Base-by-base conservation (phyloP, 2,113 vertebrate genomes). In the Aspiorhynchus laticeps region DNA sequence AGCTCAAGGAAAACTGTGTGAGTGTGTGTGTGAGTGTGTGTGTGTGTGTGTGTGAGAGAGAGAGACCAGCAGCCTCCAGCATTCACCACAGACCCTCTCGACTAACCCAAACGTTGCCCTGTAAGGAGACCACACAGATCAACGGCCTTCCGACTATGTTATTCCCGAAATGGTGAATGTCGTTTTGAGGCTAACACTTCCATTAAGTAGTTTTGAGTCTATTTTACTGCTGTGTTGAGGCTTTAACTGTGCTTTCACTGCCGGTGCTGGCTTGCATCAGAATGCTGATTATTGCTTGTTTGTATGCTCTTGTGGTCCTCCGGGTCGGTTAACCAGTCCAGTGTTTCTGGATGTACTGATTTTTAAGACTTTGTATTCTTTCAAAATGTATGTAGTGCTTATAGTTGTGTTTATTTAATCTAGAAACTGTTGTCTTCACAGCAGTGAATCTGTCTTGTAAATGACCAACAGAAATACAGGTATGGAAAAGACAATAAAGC, bases 41-140 rank as follows among this genome's bases (percentile, higher is more conserved):
- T 7, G 48, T 48, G 46, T 48, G 67, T 36, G 17, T 36, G 12
- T 36, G 33, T 38, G 38, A 1, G 38, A 1, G 38, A 1, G 38
- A 7, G 43, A 11, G 46, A 87, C 86, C 88, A 87, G 46, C 83
- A 24, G 75, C 69, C 71, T 84, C 84, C 63, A 38, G 65, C 59
- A 78, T 61, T 83, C 14, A 74, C 89, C 87, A 85, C 85, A 88
- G 84, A 80, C 59, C 73, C 69, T 26, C 79, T 84, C 69, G 53
- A 83, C 80, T 81, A 88, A 84, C 82, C 85, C 63, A 79, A 87
- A 80, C 78, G 83, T 80, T 86, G 86, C 31, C 83, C 88, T 84
- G 83, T 67, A 83, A 81, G 75, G 51, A 88, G 87, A 90, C 89
- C 89, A 88, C 89, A 90, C 89, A 88, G 31, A 85, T 84, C 81